Base-by-base conservation (phyloP, 2,797 vertebrate genomes). In the Urophycis tenuis region DNA sequence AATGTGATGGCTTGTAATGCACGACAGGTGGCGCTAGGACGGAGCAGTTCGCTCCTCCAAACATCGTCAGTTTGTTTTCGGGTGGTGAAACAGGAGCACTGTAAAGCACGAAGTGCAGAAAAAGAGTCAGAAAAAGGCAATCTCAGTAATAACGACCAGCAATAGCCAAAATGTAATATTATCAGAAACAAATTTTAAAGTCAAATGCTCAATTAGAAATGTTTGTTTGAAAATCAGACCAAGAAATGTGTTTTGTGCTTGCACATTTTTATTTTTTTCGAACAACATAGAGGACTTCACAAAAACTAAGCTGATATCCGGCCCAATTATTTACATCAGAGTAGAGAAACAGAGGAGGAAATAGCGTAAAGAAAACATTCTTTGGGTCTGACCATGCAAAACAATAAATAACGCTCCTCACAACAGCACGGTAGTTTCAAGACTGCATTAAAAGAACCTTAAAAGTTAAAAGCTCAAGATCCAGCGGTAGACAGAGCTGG, bases 321-420 rank as follows among this genome's bases (percentile, higher is more conserved):
- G 74, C 88, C 90, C 80, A 87, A 87, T 88, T 93, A 93, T 93
- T 91, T 93, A 94, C 92, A 93, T 79, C 82, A 87, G 86, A 80
- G 82, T 81, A 88, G 83, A 89, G 79, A 86, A 73, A 78, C 36
- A 49, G 70, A 78, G 76, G 80, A 69, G 33, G 73, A 77, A 71
- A n/a, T n/a, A n/a, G 25, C 74, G 74, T 45, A 81, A 78, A 76
- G 84, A 85, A 89, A 90, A 88, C 87, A 92, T 90, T 93, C 91
- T 93, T 92, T 93, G 92, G 91, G 88, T 89, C 87, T 82, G 83
- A 92, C 88, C 93, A 93, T 93, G 93, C 93, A 93, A 92, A 94
- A 91, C 88, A 90, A 91, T 88, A 92, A 92, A 92, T 90, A 89
- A 88, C 32, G 77, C 90, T 86, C 86, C 84, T 85, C 83, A 90